phyloP scores from a whole-genome alignment of 2,113 vertebrate species.

The Chaenocephalus aceratus region DNA sequence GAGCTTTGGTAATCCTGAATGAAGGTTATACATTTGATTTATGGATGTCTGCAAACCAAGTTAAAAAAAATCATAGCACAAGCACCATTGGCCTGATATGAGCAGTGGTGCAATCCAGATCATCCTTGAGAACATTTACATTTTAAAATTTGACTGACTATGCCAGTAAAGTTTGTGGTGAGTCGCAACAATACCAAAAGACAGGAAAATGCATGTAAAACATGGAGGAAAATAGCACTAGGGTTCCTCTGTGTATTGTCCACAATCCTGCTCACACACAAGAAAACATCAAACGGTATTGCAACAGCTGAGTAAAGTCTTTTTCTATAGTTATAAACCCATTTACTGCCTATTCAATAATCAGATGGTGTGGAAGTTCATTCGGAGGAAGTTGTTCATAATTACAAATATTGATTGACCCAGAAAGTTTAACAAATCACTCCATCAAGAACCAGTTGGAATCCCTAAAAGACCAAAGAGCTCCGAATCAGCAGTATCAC shows the following conservation, averaged over 20 bases:
- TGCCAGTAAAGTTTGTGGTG: neutral
- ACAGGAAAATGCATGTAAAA: neutral
- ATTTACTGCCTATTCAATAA: conserved; percentile 1
- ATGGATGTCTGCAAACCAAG: neutral
- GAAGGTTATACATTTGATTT: neutral
- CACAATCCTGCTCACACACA: neutral
- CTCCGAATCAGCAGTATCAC: neutral
- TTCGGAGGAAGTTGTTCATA: conserved; percentile 35
- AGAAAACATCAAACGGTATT: too few relatives aligned
- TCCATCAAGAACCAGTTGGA: neutral
- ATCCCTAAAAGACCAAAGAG: neutral
- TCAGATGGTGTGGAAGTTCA: conserved; percentile 17
- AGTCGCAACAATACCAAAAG: conserved; percentile 3
- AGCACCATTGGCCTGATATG: neutral
- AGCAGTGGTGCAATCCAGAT: neutral
- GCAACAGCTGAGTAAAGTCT: neutral
- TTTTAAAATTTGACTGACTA: conserved; percentile 21
- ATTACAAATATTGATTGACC: conserved; percentile 64
- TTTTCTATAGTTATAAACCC: neutral
- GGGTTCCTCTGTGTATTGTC: neutral
- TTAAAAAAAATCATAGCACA: neutral
- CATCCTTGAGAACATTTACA: neutral
- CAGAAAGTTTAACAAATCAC: conserved; percentile 26
- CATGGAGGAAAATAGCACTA: neutral
- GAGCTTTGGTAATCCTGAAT: neutral